Evolutionary conservation across 2,888 invertebrate species (phyloP), one percentile per base, ranked within the genome.

Genomic region (Nowickia ferox): DNA sequence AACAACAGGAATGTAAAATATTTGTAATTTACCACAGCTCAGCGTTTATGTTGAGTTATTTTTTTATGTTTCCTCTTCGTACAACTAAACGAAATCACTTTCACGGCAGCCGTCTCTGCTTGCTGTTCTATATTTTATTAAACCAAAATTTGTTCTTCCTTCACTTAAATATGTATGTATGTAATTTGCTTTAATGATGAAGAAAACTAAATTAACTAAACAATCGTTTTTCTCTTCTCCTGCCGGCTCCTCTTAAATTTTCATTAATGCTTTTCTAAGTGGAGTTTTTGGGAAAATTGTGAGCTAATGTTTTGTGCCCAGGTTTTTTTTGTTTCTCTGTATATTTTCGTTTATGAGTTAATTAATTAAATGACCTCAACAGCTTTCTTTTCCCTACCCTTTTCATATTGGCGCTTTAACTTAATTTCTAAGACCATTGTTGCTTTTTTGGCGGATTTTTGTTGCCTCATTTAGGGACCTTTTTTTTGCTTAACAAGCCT

Each of bases 321-420:
- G 8, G 6, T 51, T 57, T 68, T 59, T 17, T 44, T 76, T 53
- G 63, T 51, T 63, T 78, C 57, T 2, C 44, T 74, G 48, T 59
- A 17, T 42, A 51, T 88, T 86, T 66, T 88, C 86, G 84, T 89
- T 84, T 80, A 87, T 88, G 88, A 90, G 89, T 91, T 91, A 91
- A 91, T 91, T 91, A 91, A 91, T 90, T 89, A 91, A 91, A 89
- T 89, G 90, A 90, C 90, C 90, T 90, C 89, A 87, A 81, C 65
- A 75, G 78, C 68, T 59, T 86, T 79, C 30, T 30, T 79, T 75
- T 75, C 30, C 51, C 10, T 46, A 38, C 48, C 11, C 4, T 46
- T 63, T 57, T 65, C 11, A 44, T 79, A 19, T 46, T 40, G 48
- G 1, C 13, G 44, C 5, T 61, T 42, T 30, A 51, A 9, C 13